Evolutionary conservation across 2,797 vertebrate genomes (phyloP).

Genomic region (Pseudocheirus occidentalis): DNA sequence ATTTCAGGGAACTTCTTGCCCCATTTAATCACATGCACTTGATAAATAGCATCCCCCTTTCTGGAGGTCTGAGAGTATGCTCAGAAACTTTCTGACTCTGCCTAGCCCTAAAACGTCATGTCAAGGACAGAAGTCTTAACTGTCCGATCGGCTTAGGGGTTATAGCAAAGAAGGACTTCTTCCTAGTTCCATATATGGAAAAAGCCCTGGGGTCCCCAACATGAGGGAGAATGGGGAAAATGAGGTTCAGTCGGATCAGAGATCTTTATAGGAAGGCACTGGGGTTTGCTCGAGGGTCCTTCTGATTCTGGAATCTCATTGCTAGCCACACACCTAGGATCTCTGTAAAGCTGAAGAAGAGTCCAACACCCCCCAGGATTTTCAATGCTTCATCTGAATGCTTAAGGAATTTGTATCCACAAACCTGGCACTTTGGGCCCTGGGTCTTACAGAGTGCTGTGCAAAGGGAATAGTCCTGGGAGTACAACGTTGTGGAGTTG

Average conservation of each 20-base stretch:
- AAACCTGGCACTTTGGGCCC: conserved; percentile 82
- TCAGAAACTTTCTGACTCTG: conserved; percentile 9
- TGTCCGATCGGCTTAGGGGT: conserved; percentile 19
- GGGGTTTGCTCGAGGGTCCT: conserved; percentile 95
- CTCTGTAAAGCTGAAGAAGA: conserved; percentile 98
- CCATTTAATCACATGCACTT: background rate
- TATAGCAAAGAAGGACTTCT: conserved; percentile 35
- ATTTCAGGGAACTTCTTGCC: background rate
- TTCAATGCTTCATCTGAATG: conserved; percentile 93
- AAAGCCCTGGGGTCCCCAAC: conserved; percentile 53
- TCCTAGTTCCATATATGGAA: conserved; percentile 56
- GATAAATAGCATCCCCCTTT: background rate
- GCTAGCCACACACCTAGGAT: conserved; percentile 96
- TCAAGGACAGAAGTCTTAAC: conserved; percentile 22
- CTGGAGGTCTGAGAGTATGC: background rate
- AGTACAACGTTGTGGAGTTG: conserved; percentile 83
- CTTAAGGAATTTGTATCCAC: conserved; percentile 89
- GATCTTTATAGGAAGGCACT: conserved; percentile 94
- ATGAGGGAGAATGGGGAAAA: conserved; percentile 7
- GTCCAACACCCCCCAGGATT: conserved; percentile 94
- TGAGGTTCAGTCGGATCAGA: conserved; percentile 2
- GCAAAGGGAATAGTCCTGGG: conserved; percentile 82
- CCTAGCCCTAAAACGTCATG: conserved; percentile 19
- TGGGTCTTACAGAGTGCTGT: conserved; percentile 81
- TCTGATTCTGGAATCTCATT: conserved; percentile 95